Conservation (phyloP, 1,140 invertebrate genomes). For the Bombus consobrinus region DNA sequence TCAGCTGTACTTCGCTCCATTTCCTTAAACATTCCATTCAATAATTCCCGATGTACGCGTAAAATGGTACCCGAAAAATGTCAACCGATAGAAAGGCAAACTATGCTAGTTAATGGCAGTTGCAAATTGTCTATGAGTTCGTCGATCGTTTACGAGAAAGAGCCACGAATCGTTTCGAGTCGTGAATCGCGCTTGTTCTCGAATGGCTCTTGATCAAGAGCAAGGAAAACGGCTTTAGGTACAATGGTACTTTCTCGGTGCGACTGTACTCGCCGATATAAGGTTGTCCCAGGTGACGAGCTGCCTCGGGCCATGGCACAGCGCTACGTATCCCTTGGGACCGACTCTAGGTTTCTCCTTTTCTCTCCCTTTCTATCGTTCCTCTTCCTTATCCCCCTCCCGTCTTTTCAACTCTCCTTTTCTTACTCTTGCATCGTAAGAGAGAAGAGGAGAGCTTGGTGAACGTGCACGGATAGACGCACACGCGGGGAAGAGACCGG, state of each 20-base stretch:
- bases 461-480: constrained; percentile 19
- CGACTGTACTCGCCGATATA: constrained; percentile 80
- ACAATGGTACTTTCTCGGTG: constrained; percentile 74
- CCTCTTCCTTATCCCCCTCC: neutral
- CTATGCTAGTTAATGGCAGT: too few species aligned
- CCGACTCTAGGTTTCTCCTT: constrained; percentile 68
- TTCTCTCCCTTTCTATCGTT: constrained; percentile 30
- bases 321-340: constrained; percentile 78
- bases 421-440: constrained; percentile 13
- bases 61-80: neutral
- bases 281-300: constrained; percentile 81
- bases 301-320: constrained; percentile 79
- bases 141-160: constrained; percentile 21
- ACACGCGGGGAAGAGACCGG: constrained; percentile 2
- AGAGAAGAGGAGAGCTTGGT: neutral
- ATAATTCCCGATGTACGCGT: neutral
- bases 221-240: constrained; percentile 67
- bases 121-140: neutral
- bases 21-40: neutral
- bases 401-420: neutral
- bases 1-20: neutral
- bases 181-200: constrained; percentile 51
- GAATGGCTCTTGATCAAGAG: constrained; percentile 64
- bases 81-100: neutral
- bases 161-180: constrained; percentile 26